These are phyloP conservation scores for Lydus trimaculatus DNA, from an alignment of 2,888 invertebrate genomes.

Conservation along the genomic window DNA sequence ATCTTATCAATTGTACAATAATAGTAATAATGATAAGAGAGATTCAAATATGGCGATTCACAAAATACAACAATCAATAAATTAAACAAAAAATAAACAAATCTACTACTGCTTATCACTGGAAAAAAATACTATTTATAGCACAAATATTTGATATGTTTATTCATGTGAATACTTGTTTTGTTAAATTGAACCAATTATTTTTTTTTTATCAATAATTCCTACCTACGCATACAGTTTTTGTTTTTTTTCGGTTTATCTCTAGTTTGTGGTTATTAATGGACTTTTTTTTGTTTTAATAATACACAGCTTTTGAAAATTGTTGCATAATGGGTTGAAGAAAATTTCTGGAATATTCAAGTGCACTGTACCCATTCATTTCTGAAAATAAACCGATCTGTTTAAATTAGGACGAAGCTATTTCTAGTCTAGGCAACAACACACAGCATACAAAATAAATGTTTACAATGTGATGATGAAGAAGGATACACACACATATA, in stretches of 20 bases:
- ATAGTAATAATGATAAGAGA: not conserved
- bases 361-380: not conserved
- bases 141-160: not conserved
- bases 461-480: too few relatives aligned
- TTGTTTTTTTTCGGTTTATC: not conserved
- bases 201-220: not conserved
- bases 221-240: not conserved
- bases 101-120: not conserved
- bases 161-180: not conserved
- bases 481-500: not conserved
- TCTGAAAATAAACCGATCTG: not conserved
- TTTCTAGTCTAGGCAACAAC: not conserved
- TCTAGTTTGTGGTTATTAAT: too few relatives aligned
- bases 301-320: too few relatives aligned
- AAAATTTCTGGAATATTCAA: not conserved
- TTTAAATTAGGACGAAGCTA: constrained; percentile 1
- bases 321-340: not conserved
- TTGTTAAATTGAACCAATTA: too few relatives aligned
- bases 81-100: not conserved
- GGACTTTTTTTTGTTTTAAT: too few relatives aligned
- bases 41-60: not conserved
- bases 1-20: not conserved
- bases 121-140: not conserved
- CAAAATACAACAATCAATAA: not conserved
- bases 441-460: not conserved